Base-by-base conservation (phyloP, 2,797 vertebrate genomes). In the Pangasius djambal region DNA sequence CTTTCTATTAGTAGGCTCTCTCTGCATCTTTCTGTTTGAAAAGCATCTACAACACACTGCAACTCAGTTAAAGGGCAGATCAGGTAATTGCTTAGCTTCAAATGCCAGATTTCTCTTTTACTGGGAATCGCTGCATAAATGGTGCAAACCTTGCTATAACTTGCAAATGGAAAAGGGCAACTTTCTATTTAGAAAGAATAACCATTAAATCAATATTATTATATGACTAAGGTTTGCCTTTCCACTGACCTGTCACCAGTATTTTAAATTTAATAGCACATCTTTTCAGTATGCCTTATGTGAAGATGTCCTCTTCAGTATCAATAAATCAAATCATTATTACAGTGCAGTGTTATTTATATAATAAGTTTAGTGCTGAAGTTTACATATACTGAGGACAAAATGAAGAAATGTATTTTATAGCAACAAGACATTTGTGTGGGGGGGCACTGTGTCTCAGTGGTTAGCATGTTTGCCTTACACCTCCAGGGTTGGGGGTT, bases 1-100 rank as follows among this genome's bases (percentile, higher is more conserved):
- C 74, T 52, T 65, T 78, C 52, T 55, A 85, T 85, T 85, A 85
- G 83, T 89, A 82, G 65, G 83, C 77, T 72, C 37, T 82, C n/a
- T 82, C n/a, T 83, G 82, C 82, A 65, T 70, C 67, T 88, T 81
- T 63, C 89, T 90, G 70, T 92, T 91, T 89, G 83, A 91, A 91
- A 90, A 89, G 31, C 91, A 90, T 92, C 88, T 57, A 79, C 92
- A 90, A 92, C 84, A 91, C 75, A 86, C 74, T 75, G 72, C 88
- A 87, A 74, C 77, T 69, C 61, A 87, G 82, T 59, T 83, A 86
- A 89, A 90, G 84, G 70, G 31, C 70, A 88, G 31, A 44, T 83
- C 77, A 85, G 88, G 83, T 91, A 81, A 92, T 88, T 90, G 82
- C 61, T 87, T 34, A 67, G 50, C 78, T 88, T 89, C 59, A 85